phyloP scores from a whole-genome alignment of 2,888 invertebrate genomes.

The Drosophila fulvimacula region DNA sequence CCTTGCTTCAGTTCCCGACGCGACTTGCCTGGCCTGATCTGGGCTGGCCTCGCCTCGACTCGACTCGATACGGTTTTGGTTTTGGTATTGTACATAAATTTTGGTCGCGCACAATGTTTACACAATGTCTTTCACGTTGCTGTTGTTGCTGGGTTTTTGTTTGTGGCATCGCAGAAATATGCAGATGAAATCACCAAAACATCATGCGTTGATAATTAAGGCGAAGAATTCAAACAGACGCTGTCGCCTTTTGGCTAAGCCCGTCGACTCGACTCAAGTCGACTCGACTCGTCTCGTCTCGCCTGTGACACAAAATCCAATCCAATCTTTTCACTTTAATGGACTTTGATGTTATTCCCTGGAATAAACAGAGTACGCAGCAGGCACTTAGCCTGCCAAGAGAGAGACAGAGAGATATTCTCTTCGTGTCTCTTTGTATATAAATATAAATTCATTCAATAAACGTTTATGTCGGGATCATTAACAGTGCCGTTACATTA shows the following conservation, averaged over 20 bases:
- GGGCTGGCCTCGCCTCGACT: conserved; percentile 5
- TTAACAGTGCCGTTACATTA: conserved; percentile 65
- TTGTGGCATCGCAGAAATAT: conserved; percentile 63
- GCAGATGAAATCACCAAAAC: conserved; percentile 77
- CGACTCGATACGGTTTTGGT: conserved; percentile 27
- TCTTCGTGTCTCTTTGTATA: conserved; percentile 13
- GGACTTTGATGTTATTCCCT: conserved; percentile 57
- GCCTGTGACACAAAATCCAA: conserved; percentile 66
- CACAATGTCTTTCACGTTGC: conserved; percentile 64
- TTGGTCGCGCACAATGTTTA: conserved; percentile 75
- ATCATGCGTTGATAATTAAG: conserved; percentile 78
- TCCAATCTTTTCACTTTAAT: conserved; percentile 78
- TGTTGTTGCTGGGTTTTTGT: conserved; percentile 31
- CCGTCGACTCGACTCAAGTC: conserved; percentile 5
- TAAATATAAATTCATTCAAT: conserved; percentile 62
- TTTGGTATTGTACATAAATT: conserved; percentile 74
- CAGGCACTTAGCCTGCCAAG: background rate
- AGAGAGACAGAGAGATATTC: conserved; percentile 6
- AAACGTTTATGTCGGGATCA: conserved; percentile 65
- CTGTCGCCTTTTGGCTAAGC: conserved; percentile 56
- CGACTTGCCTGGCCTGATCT: background rate
- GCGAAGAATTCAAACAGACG: conserved; percentile 73
- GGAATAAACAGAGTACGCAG: conserved; percentile 16
- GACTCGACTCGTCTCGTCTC: background rate
- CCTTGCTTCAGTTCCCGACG: conserved; percentile 4